Evolutionary conservation across 2,888 invertebrate species (phyloP), one percentile per base, ranked within the genome.

Genomic region (Apodemia zela): DNA sequence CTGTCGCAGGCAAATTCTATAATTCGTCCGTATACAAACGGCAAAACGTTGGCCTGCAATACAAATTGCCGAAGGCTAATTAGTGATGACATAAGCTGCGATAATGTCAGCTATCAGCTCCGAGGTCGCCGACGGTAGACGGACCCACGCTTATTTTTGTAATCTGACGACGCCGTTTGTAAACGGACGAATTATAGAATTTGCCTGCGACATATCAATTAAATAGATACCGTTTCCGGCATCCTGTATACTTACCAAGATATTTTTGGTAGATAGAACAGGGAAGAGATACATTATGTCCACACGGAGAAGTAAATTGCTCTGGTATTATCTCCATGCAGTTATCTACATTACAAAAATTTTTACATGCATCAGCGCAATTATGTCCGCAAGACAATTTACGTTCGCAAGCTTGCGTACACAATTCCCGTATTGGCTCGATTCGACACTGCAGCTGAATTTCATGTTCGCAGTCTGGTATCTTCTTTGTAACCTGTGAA

Each of bases 321-420:
- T 66, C 65, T 1, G 73, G 64, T 0, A 87, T 76, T 0, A 79
- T 72, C 65, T 75, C 75, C 3, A 64, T 73, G 73, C 93, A 93
- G 0, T 66, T 63, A 0, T 63, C 59, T 2, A 72, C 68, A 15
- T 79, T 76, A 68, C 93, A 94, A 0, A 62, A 54, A 5, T 78
- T 70, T 11, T 68, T 66, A 71, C 94, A 94, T n/a, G 68, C 71
- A 0, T 68, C 75, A 6, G 62, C 73, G 73, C 94, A 94, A 0
- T 61, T 67, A 75, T 94, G 94, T 0, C 93, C 93, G 72, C 94
- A 94, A 0, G 71, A 7, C 63, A 93, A 72, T 0, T 70, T 69
- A 11, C 83, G 80, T n/a, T 86, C 80, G 74, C 95, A 95, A 11
- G 75, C 75, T 17, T 74, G 63, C 0, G 58, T 71, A 68, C 93